These are phyloP conservation scores for Rhimphoctona megacephalus DNA, from an alignment of 2,888 invertebrate species.

Conservation along the genomic window DNA sequence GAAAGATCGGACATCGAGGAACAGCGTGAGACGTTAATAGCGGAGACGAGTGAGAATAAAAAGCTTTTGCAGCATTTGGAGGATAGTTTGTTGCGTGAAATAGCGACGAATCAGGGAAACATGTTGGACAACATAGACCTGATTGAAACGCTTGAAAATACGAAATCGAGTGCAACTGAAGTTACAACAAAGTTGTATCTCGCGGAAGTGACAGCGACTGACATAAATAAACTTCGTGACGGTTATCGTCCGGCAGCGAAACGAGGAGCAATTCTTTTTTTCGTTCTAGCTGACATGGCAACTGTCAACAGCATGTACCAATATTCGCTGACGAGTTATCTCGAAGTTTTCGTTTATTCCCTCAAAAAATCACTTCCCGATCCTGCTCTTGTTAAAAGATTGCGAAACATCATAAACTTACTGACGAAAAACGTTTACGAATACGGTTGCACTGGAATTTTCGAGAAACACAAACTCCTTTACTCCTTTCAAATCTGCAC, in stretches of 20 bases:
- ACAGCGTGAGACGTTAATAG: conserved; percentile 92
- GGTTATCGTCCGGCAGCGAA: conserved; percentile 94
- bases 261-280: conserved; percentile 95
- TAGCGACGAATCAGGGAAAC: conserved; percentile 95
- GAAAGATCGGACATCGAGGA: conserved; percentile 96
- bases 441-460: conserved; percentile 96
- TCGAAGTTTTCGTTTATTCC: conserved; percentile 93
- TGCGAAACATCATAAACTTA: conserved; percentile 93
- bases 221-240: conserved; percentile 93
- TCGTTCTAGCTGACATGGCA: conserved; percentile 96
- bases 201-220: conserved; percentile 91
- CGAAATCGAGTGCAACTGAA: conserved; percentile 94
- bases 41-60: conserved; percentile 95
- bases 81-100: conserved; percentile 93
- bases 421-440: conserved; percentile 95
- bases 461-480: conserved; percentile 95
- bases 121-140: conserved; percentile 97
- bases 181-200: conserved; percentile 91
- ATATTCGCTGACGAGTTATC: conserved; percentile 93
- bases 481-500: conserved; percentile 96
- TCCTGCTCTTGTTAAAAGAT: conserved; percentile 89
- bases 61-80: conserved; percentile 93
- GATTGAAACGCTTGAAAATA: conserved; percentile 94
- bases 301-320: conserved; percentile 96
- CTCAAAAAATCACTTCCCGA: conserved; percentile 94